Evolutionary conservation across 2,113 vertebrate genomes (phyloP), one percentile per base, ranked within the genome.

Genomic region (Prolemur simus): DNA sequence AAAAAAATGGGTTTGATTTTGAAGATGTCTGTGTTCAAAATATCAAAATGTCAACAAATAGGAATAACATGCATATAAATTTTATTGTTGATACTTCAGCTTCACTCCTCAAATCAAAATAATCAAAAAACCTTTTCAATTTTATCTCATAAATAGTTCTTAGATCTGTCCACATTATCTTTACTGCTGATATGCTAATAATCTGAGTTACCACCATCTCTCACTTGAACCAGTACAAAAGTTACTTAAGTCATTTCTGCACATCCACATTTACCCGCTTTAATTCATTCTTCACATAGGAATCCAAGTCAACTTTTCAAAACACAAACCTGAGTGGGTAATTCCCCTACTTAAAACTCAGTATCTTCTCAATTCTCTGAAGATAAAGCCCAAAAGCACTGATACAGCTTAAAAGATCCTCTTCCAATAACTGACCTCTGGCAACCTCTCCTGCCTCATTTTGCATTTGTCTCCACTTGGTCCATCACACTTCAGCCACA

Each of bases 51-150:
- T 82, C 64, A 87, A 34, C 29, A 94, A 95, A 91, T 0, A 84
- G 17, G 42, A 86, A 29, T 21, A 56, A 93, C 2, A 66, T 76
- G 37, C 68, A 80, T 17, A 78, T 73, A 93, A 91, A 89, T 6
- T 21, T 87, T 29, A 47, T 23, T 11, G 42, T 63, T 81, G 17
- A 95, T 27, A 90, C 25, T 92, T 78, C 54, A 37, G 25, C 37
- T 78, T 96, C 78, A 73, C 5, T 80, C 14, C 15, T 54, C 47
- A 85, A 89, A 89, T 80, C n/a, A 87, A 91, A 95, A 89, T 37
- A 68, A 93, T 83, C 78, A 96, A 17, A 68, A 96, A 94, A 78
- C 52, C 58, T 47, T 71, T 6, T 63, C 17, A 78, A 47, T 5
- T 60, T 14, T 27, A 76, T 54, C 39, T 69, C 39, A 8, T 64